Evolutionary conservation across 2,888 invertebrate genomes (phyloP).

Genomic region (Caenorhabditis plicata): DNA sequence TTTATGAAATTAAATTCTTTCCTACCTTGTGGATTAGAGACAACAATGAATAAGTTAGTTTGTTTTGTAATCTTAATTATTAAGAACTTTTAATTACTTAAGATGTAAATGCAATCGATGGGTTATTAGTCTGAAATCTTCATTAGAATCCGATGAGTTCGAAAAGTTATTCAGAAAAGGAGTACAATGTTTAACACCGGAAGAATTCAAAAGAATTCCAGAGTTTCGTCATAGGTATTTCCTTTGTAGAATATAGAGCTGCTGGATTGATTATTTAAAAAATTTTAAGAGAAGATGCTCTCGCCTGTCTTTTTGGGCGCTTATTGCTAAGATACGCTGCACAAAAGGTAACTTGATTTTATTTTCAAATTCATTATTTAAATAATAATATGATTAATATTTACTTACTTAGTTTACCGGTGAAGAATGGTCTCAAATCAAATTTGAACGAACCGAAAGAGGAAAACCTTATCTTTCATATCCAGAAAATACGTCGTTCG

Average conservation of each 20-base stretch:
- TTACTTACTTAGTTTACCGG: constrained; percentile 50
- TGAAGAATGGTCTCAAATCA: constrained; percentile 54
- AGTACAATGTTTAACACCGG: constrained; percentile 60
- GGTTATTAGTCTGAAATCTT: constrained; percentile 58
- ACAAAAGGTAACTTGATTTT: constrained; percentile 32
- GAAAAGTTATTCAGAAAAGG: constrained; percentile 56
- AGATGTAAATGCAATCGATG: constrained; percentile 56
- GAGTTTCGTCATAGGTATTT: constrained; percentile 47
- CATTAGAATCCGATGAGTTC: constrained; percentile 57
- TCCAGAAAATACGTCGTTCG: constrained; percentile 53
- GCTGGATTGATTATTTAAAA: neutral
- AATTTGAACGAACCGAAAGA: constrained; percentile 59
- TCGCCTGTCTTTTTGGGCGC: constrained; percentile 59
- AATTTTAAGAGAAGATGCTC: constrained; percentile 50
- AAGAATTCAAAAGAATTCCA: constrained; percentile 57
- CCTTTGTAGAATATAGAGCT: neutral
- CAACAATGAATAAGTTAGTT: constrained; percentile 1
- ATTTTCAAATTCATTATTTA: neutral
- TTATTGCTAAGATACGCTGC: constrained; percentile 58
- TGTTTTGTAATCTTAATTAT: neutral
- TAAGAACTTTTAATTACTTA: neutral
- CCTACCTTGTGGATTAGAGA: neutral
- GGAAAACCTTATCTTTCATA: constrained; percentile 61
- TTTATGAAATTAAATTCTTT: too few relatives aligned
- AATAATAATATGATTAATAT: neutral